Base-by-base conservation (phyloP, 2,113 vertebrate genomes). In the Hemibagrus wyckioides region DNA sequence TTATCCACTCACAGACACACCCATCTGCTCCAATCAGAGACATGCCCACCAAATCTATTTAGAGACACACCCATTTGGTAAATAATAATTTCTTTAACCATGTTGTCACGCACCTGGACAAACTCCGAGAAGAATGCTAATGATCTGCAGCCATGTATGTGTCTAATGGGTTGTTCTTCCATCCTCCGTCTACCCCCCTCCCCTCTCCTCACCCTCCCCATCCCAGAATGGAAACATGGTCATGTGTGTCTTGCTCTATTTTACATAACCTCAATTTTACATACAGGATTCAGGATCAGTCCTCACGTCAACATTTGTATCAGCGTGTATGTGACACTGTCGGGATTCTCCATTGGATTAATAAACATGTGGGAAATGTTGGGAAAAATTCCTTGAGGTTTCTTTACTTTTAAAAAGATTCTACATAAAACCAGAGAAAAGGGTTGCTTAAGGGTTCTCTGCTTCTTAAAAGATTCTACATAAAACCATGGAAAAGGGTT, bases 181-280 rank as follows among this genome's bases (percentile, higher is more conserved):
- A n/a, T 11, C 80, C 23, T 61, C 36, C 17, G 41, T 44, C 23
- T 6, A 4, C 25, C 36, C 15, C 7, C n/a, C 17, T 7, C 73
- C 28, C 25, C 13, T 19, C 54, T 41, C 10, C 6, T 54, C 52
- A 4, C 33, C 28, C 41, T 48, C 25, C 41, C 81, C 28, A 30
- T 63, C 59, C 56, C 81, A 82, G 81, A 82, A 82, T 63, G 57
- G 57, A 82, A 63, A 82, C 81, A 65, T 48, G 80, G 59, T 63
- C 36, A 61, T 82, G 54, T 82, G 57, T 63, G 80, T 82, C 80
- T 82, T 82, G 81, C 57, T 65, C 81, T 50, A 65, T 65, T 82
- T 82, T 82, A 82, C 81, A 82, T 82, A 82, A 82, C 81, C 81
- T 65, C 81, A 11, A 65, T 82, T 82, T 82, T 82, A 65, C 81